Conservation (phyloP, 2,797 vertebrate genomes). For the Artibeus jamaicensis region DNA sequence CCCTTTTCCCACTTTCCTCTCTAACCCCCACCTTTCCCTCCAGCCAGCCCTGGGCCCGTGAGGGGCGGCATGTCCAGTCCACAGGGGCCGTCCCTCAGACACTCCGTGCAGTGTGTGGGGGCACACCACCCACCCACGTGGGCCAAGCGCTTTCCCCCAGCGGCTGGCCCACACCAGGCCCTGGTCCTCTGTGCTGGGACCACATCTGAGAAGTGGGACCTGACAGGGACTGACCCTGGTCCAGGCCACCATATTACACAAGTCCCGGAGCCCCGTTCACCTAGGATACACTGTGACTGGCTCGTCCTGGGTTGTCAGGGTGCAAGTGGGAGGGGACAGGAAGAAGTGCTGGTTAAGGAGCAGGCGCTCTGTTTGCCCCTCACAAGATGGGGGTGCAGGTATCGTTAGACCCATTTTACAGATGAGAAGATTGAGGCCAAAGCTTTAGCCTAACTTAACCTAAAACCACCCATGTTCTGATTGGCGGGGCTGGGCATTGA, state of each 20-base stretch:
- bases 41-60: background rate
- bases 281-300: background rate
- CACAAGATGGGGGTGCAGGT: background rate
- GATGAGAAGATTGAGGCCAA: background rate
- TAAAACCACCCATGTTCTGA: background rate
- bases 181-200: background rate
- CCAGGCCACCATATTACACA: background rate
- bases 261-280: background rate
- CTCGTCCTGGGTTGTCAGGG: accelerated
- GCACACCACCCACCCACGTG: too few relatives aligned
- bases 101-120: too few relatives aligned
- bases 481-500: background rate
- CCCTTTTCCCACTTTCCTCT: background rate
- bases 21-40: background rate
- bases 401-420: background rate
- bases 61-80: too few relatives aligned
- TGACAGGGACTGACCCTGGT: background rate
- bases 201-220: background rate
- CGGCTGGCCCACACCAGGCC: too few relatives aligned
- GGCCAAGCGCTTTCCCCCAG: background rate
- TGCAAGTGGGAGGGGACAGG: background rate
- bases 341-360: background rate
- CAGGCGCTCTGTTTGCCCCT: background rate
- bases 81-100: background rate
- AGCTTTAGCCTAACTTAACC: background rate